Evolutionary conservation across 2,113 vertebrate genomes (phyloP).

Genomic region (Dasypus novemcinctus): DNA sequence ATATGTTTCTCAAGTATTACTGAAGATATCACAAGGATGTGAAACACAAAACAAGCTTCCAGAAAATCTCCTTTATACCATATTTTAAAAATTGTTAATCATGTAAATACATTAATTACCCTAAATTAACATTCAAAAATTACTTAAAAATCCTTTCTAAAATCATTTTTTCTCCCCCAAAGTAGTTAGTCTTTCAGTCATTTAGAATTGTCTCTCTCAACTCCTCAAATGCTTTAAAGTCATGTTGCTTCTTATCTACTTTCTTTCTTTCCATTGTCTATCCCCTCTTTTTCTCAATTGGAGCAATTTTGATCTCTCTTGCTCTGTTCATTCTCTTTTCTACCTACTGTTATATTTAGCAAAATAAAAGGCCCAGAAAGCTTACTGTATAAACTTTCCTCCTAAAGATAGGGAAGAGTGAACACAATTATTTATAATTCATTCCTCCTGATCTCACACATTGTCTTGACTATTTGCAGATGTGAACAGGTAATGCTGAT

Average conservation of each 20-base stretch:
- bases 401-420: background rate
- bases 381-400: background rate
- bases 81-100: background rate
- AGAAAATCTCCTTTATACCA: background rate
- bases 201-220: background rate
- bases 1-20: background rate
- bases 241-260: background rate
- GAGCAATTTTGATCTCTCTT: background rate
- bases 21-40: background rate
- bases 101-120: background rate
- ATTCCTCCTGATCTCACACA: background rate
- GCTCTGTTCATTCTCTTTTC: background rate
- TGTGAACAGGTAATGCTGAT: background rate
- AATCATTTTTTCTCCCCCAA: background rate
- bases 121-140: background rate
- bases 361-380: conserved; percentile 10
- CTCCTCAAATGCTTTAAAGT: background rate
- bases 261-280: background rate
- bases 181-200: background rate
- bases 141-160: background rate
- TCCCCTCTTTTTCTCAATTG: background rate
- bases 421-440: background rate
- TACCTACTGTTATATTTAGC: background rate
- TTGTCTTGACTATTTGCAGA: background rate
- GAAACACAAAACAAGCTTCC: background rate